Evolutionary conservation across 2,888 invertebrate species (phyloP), one percentile per base, ranked within the genome.

Genomic region (Cetonia aurata): DNA sequence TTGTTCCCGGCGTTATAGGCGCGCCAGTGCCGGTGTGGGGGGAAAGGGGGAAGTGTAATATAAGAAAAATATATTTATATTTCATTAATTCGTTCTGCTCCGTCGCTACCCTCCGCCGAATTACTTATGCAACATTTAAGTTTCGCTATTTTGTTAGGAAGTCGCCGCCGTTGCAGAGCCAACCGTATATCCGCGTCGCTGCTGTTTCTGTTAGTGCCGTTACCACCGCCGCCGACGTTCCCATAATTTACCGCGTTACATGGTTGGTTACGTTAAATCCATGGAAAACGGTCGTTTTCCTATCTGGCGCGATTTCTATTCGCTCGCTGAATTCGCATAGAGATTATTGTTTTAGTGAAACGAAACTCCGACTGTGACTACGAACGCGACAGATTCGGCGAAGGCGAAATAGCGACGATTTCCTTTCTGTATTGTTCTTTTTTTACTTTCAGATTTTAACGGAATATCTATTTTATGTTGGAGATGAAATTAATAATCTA

Each of bases 121-220:
- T 80, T 80, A 79, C 79, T 77, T 77, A 80, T 80, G 79, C 80
- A 79, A 80, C 80, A 80, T 80, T 80, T 80, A 79, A 81, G 81
- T 80, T 80, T 78, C 79, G 80, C 60, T 80, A 79, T 80, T 79
- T 78, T 77, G 79, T 76, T 78, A 77, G 79, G 77, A 80, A 80
- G 79, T 77, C 75, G 75, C 74, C 77, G 74, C 50, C 50, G 25
- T 25, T 25, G 4, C 25, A 25, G 25, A 41, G 15, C 37, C 15
- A 33, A 25, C 41, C 37, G 56, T 17, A 37, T 37, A 13, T 37
- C 37, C 25, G 25, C 4, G 3, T 1, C 3, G 1, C 3, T 4
- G 1, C 3, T 25, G 1, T 25, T 4, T 25, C 3, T 4, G 1
- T 3, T 25, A 25, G 25, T 75, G 74, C 74, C 76, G 74, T 48